A percentile compares a stretch with the other conserved stretches of the same genome.
Evolutionary conservation across 2,113 vertebrate species (phyloP).

Genomic region (Oryzias curvinotus): DNA sequence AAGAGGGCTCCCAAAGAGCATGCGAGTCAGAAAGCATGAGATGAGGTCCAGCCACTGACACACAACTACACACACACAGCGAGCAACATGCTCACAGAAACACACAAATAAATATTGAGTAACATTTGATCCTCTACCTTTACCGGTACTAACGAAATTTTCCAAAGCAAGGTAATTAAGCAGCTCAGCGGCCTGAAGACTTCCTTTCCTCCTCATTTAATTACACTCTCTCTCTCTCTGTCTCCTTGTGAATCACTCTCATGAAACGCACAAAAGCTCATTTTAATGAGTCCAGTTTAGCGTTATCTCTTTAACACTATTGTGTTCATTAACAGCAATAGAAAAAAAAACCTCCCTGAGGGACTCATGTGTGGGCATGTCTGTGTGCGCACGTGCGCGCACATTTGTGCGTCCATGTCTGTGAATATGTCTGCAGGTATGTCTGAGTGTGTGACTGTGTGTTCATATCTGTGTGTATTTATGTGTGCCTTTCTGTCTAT

Average conservation of each 20-base stretch:
- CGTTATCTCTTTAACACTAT: conserved; percentile 50
- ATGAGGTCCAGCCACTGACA: conserved; percentile 18
- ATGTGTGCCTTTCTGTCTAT: too few species aligned
- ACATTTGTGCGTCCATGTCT: too few species aligned
- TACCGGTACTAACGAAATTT: conserved; percentile 56
- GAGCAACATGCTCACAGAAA: conserved; percentile 3
- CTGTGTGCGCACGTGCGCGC: neutral
- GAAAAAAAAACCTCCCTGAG: conserved; percentile 29
- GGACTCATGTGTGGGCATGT: neutral
- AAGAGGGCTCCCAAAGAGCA: conserved; percentile 34
- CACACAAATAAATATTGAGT: conserved; percentile 26
- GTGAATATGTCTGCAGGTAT: too few species aligned
- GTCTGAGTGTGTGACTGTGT: too few species aligned
- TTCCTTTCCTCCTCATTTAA: conserved; percentile 2
- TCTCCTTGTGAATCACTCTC: conserved; percentile 9
- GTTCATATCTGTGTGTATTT: too few species aligned
- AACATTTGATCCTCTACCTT: conserved; percentile 60
- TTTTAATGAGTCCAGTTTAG: conserved; percentile 56
- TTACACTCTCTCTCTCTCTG: conserved; percentile 1
- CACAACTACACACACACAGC: conserved; percentile 7
- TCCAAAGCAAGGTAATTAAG: conserved; percentile 64
- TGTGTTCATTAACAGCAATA: conserved; percentile 58
- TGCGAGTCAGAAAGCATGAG: conserved; percentile 22
- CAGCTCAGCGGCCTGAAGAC: conserved; percentile 51
- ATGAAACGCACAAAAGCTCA: conserved; percentile 10